Base-by-base conservation (phyloP, 2,113 vertebrate species). In the Bujurquina vittata region DNA sequence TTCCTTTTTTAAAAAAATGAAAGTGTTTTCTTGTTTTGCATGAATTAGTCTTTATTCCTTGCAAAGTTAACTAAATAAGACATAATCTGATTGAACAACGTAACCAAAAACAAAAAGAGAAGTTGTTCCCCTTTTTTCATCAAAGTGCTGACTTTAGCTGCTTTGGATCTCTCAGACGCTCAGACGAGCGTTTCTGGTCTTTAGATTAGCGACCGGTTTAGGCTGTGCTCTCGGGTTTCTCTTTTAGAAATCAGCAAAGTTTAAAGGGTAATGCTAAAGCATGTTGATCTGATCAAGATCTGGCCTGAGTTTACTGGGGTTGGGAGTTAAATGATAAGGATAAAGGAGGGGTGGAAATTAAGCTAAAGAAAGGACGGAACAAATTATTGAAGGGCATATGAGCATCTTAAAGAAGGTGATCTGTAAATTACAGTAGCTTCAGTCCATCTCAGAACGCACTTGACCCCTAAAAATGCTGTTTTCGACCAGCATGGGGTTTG, bases 201-300 rank as follows among this genome's bases (percentile, higher is more conserved):
- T 80, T 49, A 49, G 3, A 88, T 72, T 10, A 52, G 37, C 4
- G 5, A 20, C 15, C 37, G 57, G 77, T 85, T 76, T 49, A 7
- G 73, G 7, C 75, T 0, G 7, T 3, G 4, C 77, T 60, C 75
- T 57, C 54, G 40, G 29, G 35, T 62, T 81, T 40, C 54, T 84
- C 26, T 60, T 81, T 72, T 77, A 56, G 31, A 20, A n/a, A 20
- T 80, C 72, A 26, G 81, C 14, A 55, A 18, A 3, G 77, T 90
- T 87, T 86, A 54, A 85, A 87, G n/a, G 60, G 33, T 59, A 62
- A 40, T 1, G 10, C 33, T 57, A 75, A 85, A 84, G 74, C 20
- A 46, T 58, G 84, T 54, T 80, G 77, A 87, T 83, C 75, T 54
- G n/a, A 65, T 54, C 37, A 59, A 11, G 81, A 73, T 60, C 89